A percentile compares a stretch with the other conserved stretches of the same genome.
Conservation (phyloP, 1,140 invertebrate species). For the Pogonognathellus flavescens region DNA sequence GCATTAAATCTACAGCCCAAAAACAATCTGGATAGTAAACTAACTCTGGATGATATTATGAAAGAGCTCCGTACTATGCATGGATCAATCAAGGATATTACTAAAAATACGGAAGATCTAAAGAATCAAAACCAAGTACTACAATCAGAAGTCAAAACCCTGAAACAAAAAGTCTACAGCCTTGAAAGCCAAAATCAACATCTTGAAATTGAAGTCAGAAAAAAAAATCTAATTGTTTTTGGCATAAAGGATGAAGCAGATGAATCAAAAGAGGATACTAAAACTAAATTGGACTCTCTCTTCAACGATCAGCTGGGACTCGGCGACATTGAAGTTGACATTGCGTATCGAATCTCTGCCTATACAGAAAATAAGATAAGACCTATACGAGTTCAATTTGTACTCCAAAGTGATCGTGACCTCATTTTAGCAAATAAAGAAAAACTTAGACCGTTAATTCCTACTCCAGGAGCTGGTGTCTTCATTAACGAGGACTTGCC, state of each 20-base stretch:
- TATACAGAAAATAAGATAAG: background rate
- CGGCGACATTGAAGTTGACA: background rate
- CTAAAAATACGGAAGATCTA: background rate
- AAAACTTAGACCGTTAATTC: background rate
- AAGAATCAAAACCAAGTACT: background rate
- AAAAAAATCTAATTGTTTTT: background rate
- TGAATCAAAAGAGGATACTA: background rate
- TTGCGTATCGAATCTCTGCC: background rate
- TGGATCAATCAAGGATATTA: background rate
- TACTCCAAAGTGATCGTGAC: background rate
- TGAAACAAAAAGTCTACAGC: background rate
- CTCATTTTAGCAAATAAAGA: background rate
- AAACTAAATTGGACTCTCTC: background rate
- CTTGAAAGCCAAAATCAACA: background rate
- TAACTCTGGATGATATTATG: no score
- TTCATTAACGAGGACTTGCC: background rate
- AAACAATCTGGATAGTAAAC: no score
- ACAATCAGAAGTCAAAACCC: background rate
- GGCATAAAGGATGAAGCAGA: background rate
- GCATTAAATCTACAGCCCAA: no score
- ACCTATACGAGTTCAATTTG: background rate
- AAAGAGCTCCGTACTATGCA: no score
- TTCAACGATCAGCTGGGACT: background rate
- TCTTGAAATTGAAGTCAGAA: background rate
- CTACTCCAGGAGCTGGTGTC: background rate